Conservation (phyloP, 92 coral and sea anemone genomes). For the Palythoa grandis region DNA sequence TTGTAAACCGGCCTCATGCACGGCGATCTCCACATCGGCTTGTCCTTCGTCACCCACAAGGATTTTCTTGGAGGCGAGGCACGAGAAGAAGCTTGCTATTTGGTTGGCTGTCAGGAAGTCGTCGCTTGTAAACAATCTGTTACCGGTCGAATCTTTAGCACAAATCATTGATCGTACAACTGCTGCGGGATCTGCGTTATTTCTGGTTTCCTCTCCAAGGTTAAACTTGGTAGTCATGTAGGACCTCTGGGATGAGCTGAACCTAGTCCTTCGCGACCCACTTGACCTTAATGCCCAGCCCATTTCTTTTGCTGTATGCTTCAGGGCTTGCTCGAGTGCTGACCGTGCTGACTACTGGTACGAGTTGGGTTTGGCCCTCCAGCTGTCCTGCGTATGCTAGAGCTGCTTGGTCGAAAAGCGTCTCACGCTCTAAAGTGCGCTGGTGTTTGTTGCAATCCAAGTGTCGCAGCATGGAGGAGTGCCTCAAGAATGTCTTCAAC, state of each 20-base stretch:
- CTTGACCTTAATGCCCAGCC: not conserved
- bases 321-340: not conserved
- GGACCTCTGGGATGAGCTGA: not conserved
- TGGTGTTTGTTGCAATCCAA: slow-evolving; percentile 21
- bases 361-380: not conserved
- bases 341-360: not conserved
- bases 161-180: not conserved
- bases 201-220: not conserved
- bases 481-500: slow-evolving; percentile 7
- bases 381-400: not conserved
- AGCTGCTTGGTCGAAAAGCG: slow-evolving; percentile 3
- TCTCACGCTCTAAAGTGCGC: not conserved
- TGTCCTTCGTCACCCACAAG: not conserved
- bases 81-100: not conserved
- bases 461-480: slow-evolving; percentile 6
- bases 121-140: not conserved
- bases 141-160: not conserved
- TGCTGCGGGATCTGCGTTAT: not conserved
- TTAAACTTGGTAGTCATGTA: not conserved
- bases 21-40: not conserved
- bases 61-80: not conserved
- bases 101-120: not conserved
- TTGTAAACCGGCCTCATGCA: not conserved
- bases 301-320: not conserved
- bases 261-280: not conserved